Evolutionary conservation across 2,888 invertebrate species (phyloP).

Genomic region (Copidosoma aretas): DNA sequence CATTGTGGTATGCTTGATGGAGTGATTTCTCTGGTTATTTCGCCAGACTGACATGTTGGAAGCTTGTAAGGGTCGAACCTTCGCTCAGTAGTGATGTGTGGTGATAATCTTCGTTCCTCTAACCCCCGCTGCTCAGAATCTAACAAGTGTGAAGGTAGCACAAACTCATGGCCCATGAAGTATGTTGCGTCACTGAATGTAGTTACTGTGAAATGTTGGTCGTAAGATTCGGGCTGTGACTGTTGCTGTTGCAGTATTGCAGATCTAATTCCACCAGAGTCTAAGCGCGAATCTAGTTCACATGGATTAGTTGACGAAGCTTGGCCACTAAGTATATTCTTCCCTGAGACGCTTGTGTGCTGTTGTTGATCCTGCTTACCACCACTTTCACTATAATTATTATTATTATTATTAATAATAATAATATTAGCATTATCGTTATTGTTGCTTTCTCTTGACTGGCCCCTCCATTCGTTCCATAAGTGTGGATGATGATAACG

Average conservation of each 20-base stretch:
- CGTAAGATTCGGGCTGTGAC: slow-evolving; percentile 42
- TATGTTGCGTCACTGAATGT: slow-evolving; percentile 53
- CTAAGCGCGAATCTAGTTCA: slow-evolving; percentile 67
- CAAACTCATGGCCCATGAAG: slow-evolving; percentile 58
- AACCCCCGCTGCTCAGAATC: slow-evolving; percentile 61
- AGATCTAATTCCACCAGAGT: slow-evolving; percentile 62
- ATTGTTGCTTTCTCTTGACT: slow-evolving; percentile 69
- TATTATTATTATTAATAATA: too few relatives aligned
- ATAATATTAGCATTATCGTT: too few relatives aligned
- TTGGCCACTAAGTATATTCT: slow-evolving; percentile 41
- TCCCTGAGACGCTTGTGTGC: too few relatives aligned
- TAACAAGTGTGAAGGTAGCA: slow-evolving; percentile 52
- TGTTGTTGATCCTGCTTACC: too few relatives aligned
- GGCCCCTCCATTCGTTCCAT: slow-evolving; percentile 76
- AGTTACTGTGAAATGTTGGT: slow-evolving; percentile 48
- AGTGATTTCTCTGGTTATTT: slow-evolving; percentile 55
- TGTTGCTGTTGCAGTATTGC: slow-evolving; percentile 60
- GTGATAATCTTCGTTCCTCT: slow-evolving; percentile 58
- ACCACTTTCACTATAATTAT: slow-evolving; percentile 43
- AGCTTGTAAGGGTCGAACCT: slow-evolving; percentile 63
- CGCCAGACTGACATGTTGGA: slow-evolving; percentile 63
- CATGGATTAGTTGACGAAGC: slow-evolving; percentile 78
- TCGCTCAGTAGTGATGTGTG: slow-evolving; percentile 25
- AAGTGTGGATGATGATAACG: slow-evolving; percentile 82
- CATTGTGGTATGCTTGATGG: slow-evolving; percentile 69